A percentile compares a stretch with the other conserved stretches of the same genome.
phyloP scores from a whole-genome alignment of 2,113 vertebrate species.

The Leucopsar rothschildi region DNA sequence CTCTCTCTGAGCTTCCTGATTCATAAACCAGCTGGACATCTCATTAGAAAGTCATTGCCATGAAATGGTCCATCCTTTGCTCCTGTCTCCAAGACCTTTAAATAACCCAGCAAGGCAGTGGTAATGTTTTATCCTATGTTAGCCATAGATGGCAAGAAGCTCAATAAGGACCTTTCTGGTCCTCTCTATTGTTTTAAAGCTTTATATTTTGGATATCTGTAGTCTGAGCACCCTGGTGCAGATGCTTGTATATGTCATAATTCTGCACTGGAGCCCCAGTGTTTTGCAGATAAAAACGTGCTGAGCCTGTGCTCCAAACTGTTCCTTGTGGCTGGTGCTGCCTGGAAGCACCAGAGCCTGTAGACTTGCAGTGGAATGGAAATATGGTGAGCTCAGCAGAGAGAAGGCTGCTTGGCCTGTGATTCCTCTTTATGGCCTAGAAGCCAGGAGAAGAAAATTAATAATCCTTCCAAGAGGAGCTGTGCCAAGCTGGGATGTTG shows the following conservation, averaged over 20 bases:
- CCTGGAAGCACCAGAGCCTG: not conserved
- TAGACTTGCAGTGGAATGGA: not conserved
- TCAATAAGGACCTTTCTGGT: not conserved
- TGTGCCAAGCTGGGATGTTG: not conserved
- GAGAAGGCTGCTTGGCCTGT: not conserved
- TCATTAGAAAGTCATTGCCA: not conserved
- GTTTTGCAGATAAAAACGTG: not conserved
- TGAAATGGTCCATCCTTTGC: not conserved
- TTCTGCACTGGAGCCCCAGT: not conserved
- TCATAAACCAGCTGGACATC: not conserved
- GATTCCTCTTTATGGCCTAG: not conserved
- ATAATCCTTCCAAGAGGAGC: not conserved
- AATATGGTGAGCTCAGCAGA: not conserved
- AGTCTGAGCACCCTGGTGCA: not conserved
- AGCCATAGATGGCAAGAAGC: not conserved
- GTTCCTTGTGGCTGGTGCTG: not conserved
- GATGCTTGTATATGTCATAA: not conserved
- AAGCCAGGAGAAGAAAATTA: not conserved
- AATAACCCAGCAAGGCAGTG: not conserved
- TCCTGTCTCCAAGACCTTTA: not conserved
- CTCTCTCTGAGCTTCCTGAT: not conserved
- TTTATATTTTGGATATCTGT: not conserved
- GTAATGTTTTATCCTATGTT: not conserved
- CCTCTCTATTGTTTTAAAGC: not conserved
- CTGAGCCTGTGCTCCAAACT: not conserved